Conservation (phyloP, 2,888 invertebrate species). For the Drosophila eohydei region DNA sequence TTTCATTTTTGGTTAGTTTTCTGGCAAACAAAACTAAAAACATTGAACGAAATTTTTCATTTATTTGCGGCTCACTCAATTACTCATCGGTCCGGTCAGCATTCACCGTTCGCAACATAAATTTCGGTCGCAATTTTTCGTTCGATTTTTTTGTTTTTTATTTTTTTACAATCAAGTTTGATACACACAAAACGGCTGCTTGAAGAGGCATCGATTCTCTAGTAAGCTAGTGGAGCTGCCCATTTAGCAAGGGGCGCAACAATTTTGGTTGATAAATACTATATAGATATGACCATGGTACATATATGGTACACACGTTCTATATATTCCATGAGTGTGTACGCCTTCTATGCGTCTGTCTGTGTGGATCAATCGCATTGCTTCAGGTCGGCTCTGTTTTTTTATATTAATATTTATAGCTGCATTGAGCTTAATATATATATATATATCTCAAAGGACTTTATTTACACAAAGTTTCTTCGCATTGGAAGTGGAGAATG, state of each 20-base stretch:
- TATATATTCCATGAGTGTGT: constrained; percentile 45
- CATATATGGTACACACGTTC: constrained; percentile 32
- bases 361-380: constrained; percentile 79
- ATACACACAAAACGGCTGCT: constrained; percentile 78
- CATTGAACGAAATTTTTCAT: constrained; percentile 80
- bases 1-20: constrained; percentile 38
- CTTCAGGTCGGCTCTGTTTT: constrained; percentile 65
- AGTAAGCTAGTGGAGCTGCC: constrained; percentile 40
- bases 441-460: constrained; percentile 76
- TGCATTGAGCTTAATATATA: constrained; percentile 32
- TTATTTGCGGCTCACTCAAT: constrained; percentile 44
- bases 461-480: constrained; percentile 84
- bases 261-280: constrained; percentile 51
- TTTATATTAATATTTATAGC: constrained; percentile 28
- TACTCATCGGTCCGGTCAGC: constrained; percentile 35
- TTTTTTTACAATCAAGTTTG: constrained; percentile 68
- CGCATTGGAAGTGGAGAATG: constrained; percentile 46
- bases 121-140: constrained; percentile 82
- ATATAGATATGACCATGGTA: constrained; percentile 29
- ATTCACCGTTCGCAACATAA: constrained; percentile 56
- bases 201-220: constrained; percentile 48
- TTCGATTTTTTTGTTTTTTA: constrained; percentile 29
- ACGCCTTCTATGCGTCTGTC: constrained; percentile 56
- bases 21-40: constrained; percentile 61
- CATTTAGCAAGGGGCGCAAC: constrained; percentile 31